Evolutionary conservation across 2,797 vertebrate genomes (phyloP).

Genomic region (Triplophysa yarkandensis): DNA sequence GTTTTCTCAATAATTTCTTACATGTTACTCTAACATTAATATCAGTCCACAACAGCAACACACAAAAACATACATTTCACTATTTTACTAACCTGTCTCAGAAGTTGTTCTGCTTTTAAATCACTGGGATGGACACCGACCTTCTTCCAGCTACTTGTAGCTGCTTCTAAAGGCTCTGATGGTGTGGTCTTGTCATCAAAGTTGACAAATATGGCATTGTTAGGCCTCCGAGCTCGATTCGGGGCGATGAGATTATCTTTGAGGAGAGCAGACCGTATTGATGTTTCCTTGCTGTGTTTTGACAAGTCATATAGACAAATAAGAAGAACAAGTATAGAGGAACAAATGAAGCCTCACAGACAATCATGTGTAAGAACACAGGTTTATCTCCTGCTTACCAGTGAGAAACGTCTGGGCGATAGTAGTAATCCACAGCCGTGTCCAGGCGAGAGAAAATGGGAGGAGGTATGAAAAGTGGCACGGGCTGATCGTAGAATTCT

Average conservation of each 20-base stretch:
- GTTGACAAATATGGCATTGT: slow-evolving; percentile 90
- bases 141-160: slow-evolving; percentile 78
- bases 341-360: background rate
- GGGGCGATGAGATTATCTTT: slow-evolving; percentile 81
- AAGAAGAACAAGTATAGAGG: too few relatives aligned
- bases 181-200: slow-evolving; percentile 79
- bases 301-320: background rate
- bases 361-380: background rate
- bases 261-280: slow-evolving; percentile 56
- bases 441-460: slow-evolving; percentile 95
- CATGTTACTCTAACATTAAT: too few relatives aligned
- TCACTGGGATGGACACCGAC: slow-evolving; percentile 76
- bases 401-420: slow-evolving; percentile 84
- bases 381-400: slow-evolving; percentile 65
- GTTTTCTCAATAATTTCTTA: too few relatives aligned
- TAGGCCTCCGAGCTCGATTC: slow-evolving; percentile 81
- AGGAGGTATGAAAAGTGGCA: slow-evolving; percentile 89
- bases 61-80: background rate
- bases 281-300: slow-evolving; percentile 21
- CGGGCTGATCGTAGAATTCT: slow-evolving; percentile 83
- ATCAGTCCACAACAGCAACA: too few relatives aligned
- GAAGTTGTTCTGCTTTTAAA: slow-evolving; percentile 70
- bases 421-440: slow-evolving; percentile 87
- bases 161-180: slow-evolving; percentile 75
- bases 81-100: slow-evolving; percentile 73